Conservation (phyloP, 2,888 invertebrate species). For the Junonia oenone region DNA sequence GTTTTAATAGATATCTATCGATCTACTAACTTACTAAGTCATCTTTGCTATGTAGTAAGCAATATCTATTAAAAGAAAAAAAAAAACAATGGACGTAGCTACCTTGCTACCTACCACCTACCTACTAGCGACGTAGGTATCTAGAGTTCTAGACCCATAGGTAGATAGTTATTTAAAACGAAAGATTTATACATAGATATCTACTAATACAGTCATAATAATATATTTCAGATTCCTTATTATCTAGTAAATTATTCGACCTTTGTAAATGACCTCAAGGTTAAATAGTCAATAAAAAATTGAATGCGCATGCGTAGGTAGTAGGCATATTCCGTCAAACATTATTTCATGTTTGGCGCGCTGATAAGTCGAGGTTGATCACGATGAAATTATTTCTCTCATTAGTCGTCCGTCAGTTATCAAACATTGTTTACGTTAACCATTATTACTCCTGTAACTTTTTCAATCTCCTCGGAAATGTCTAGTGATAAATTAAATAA, state of each 20-base stretch:
- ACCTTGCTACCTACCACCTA: too few species aligned
- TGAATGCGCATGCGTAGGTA: constrained; percentile 62
- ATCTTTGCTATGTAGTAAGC: too few species aligned
- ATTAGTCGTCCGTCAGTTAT: constrained; percentile 57
- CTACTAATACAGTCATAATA: too few species aligned
- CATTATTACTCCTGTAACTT: constrained; percentile 28
- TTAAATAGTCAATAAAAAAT: constrained; percentile 49
- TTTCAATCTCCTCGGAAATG: constrained; percentile 50
- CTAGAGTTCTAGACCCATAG: too few species aligned
- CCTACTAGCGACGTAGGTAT: too few species aligned
- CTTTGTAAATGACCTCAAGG: constrained; percentile 59
- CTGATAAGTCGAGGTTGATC: constrained; percentile 58
- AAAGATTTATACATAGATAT: too few species aligned
- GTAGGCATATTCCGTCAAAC: constrained; percentile 49
- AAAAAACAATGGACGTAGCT: too few species aligned
- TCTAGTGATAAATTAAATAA: constrained; percentile 52
- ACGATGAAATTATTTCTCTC: constrained; percentile 69
- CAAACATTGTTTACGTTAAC: constrained; percentile 51
- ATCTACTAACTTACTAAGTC: too few species aligned
- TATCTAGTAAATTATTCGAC: constrained; percentile 35
- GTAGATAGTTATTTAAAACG: too few species aligned
- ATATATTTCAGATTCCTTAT: too few species aligned
- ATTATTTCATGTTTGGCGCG: constrained; percentile 69
- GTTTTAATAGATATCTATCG: too few species aligned
- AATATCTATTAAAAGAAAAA: too few species aligned